Conservation (phyloP, 2,113 vertebrate genomes). For the Urocynchramus pylzowi region DNA sequence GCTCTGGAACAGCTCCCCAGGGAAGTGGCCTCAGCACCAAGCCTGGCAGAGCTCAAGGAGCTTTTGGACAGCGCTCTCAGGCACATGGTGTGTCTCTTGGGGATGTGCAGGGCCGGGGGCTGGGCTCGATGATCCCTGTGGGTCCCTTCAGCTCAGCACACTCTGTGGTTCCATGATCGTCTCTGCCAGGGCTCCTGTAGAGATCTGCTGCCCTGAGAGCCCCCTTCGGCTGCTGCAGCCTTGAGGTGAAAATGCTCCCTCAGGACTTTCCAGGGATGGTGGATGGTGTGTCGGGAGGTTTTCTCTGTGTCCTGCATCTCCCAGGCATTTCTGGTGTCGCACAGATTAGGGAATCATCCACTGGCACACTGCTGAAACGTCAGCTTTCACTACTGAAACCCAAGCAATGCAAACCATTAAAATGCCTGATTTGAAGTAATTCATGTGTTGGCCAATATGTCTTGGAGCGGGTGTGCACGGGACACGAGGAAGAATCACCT, state of each 20-base stretch:
- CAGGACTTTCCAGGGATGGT: fast-evolving
- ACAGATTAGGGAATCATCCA: no score
- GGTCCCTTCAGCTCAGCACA: fast-evolving
- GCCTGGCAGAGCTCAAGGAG: not conserved
- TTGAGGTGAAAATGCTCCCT: not conserved
- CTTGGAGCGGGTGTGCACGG: fast-evolving
- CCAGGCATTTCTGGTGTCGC: not conserved
- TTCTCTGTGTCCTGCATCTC: fast-evolving
- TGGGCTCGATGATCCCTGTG: not conserved
- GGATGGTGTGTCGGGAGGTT: fast-evolving
- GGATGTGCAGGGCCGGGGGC: fast-evolving
- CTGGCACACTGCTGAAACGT: not conserved
- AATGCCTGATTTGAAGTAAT: not conserved
- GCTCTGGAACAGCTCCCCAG: not conserved
- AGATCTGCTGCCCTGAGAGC: no score
- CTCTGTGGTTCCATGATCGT: no score
- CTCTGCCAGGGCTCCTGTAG: fast-evolving
- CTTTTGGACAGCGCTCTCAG: no score
- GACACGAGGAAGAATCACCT: no score
- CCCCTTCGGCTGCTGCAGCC: fast-evolving
- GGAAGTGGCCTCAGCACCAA: not conserved
- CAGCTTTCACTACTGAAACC: not conserved
- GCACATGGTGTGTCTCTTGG: not conserved
- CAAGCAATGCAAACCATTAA: not conserved
- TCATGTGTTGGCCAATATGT: fast-evolving